Evolutionary conservation across 1,140 invertebrate species (phyloP), one percentile per base, ranked within the genome.

Genomic region (Aphis craccivora): DNA sequence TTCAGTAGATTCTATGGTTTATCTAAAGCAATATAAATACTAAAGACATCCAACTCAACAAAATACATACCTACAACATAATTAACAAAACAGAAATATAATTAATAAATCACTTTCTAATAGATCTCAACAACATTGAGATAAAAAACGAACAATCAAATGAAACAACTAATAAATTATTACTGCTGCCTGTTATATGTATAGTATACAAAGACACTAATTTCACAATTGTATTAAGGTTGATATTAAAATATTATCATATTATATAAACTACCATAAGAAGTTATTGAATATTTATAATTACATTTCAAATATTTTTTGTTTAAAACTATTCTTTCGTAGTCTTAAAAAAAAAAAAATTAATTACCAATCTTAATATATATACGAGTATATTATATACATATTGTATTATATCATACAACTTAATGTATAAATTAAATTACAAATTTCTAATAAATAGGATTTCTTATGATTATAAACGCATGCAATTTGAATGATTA

Each of bases 51-150:
- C 30, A n/a, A n/a, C 14, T n/a, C n/a, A 18, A 18, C 4, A 76
- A 18, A 76, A n/a, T 76, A 20, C 30, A n/a, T n/a, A n/a, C 30
- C 18, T n/a, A n/a, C 1, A n/a, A 76, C 14, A 14, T 76, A 76
- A 35, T 76, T 18, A 35, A 76, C n/a, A 14, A 76, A 76, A 76
- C 30, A 14, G n/a, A 76, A 76, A 76, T 40, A n/a, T 67, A n/a
- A 76, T 76, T n/a, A n/a, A 76, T 76, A 76, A 76, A 76, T 76
- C 60, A n/a, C 30, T n/a, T n/a, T 35, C 60, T 76, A 76, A 76
- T 76, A n/a, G 4, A 14, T 76, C 4, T 35, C 60, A 5, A 11
- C n/a, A 11, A 76, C 14, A n/a, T 67, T 14, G 30, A 67, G 60
- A 67, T n/a, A 14, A 60, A 60, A 60, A 11, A 30, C 55, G 3